Evolutionary conservation across 1,140 invertebrate species (phyloP).

Genomic region (Drosophila ogumai): DNA sequence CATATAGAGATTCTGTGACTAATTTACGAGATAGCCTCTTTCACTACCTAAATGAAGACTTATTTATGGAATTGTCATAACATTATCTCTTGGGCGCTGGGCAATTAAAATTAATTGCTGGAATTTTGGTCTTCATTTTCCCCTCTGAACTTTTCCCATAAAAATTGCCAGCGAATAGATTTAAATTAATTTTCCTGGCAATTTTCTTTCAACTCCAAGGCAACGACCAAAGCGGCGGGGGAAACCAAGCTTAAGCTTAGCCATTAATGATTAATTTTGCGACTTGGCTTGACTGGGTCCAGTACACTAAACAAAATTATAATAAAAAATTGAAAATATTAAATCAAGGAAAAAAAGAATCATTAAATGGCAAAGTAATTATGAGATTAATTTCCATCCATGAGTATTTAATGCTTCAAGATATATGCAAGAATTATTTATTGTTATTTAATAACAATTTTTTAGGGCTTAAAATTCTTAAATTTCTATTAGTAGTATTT

Average conservation of each 20-base stretch:
- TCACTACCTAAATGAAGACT: constrained; percentile 12
- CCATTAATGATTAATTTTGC: constrained; percentile 75
- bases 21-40: constrained; percentile 47
- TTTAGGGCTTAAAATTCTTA: background rate
- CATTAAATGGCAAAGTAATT: too few relatives aligned
- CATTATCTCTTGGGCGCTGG: constrained; percentile 44
- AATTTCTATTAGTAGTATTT: background rate
- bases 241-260: constrained; percentile 45
- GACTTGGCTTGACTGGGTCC: constrained; percentile 15
- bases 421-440: too few relatives aligned
- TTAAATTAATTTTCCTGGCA: constrained; percentile 69
- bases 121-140: constrained; percentile 45
- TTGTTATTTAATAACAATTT: too few relatives aligned
- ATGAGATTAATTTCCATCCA: too few relatives aligned
- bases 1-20: constrained; percentile 52
- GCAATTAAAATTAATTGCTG: constrained; percentile 76
- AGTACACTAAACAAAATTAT: background rate
- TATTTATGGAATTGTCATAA: constrained; percentile 78
- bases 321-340: too few relatives aligned
- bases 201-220: constrained; percentile 54
- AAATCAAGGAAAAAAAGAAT: too few relatives aligned
- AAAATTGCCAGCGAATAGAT: constrained; percentile 71
- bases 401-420: too few relatives aligned
- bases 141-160: constrained; percentile 45
- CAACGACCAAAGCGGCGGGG: constrained; percentile 29